Conservation (phyloP, 1,140 invertebrate species). For the Achatina immaculata region DNA sequence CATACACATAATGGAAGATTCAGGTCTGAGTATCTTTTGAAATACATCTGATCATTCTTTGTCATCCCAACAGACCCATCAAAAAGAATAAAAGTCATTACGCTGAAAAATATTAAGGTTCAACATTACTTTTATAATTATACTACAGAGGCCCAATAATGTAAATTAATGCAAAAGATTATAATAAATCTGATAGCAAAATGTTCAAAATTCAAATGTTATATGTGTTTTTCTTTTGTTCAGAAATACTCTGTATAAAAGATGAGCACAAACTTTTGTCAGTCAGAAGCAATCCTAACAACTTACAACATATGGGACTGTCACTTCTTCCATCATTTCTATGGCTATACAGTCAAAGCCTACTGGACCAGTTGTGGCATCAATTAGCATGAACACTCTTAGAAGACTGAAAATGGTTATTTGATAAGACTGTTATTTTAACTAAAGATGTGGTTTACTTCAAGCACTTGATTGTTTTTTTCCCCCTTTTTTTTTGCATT, state of each 20-base stretch:
- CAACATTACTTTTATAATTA: neutral
- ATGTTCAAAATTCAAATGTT: too few relatives aligned
- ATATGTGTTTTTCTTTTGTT: too few relatives aligned
- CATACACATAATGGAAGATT: constrained; percentile 38
- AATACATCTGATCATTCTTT: constrained; percentile 37
- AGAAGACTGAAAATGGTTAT: constrained; percentile 53
- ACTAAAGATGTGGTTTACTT: too few relatives aligned
- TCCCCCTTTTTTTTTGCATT: too few relatives aligned
- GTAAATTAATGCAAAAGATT: neutral
- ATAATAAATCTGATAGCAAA: too few relatives aligned
- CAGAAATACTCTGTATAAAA: too few relatives aligned
- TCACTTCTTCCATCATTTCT: constrained; percentile 65
- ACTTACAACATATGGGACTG: constrained; percentile 46
- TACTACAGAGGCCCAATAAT: neutral
- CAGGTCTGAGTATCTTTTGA: constrained; percentile 37
- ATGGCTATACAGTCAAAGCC: constrained; percentile 60
- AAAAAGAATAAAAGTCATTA: constrained; percentile 41
- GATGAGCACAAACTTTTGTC: too few relatives aligned
- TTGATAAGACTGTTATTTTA: too few relatives aligned
- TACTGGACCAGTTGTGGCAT: constrained; percentile 58
- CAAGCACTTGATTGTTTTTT: too few relatives aligned
- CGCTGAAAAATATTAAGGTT: constrained; percentile 29
- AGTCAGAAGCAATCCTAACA: too few relatives aligned
- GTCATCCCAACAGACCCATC: constrained; percentile 37
- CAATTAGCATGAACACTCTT: constrained; percentile 63